Evolutionary conservation across 2,113 vertebrate genomes (phyloP).

Genomic region (Cacatua alba): DNA sequence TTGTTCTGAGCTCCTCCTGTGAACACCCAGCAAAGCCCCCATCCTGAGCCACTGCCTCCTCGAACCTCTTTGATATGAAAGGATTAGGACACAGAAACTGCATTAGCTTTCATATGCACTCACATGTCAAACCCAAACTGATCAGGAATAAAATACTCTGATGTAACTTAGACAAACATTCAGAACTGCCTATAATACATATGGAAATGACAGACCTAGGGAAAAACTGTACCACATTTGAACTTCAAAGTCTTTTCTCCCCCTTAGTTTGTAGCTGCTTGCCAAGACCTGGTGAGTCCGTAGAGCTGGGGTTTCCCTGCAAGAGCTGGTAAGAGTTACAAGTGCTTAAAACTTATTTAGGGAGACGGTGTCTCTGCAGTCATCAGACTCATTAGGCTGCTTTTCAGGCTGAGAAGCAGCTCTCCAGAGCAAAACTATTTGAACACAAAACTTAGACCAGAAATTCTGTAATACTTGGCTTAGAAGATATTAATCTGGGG

Average conservation of each 20-base stretch:
- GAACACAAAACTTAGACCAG: background rate
- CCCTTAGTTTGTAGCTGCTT: background rate
- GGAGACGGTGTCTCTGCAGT: background rate
- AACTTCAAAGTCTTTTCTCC: background rate
- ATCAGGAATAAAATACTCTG: background rate
- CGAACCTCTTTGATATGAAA: background rate
- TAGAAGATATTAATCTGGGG: constrained; percentile 3
- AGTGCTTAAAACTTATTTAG: background rate
- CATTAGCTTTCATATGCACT: background rate
- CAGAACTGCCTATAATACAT: background rate
- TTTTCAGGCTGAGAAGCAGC: background rate
- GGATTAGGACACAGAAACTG: background rate
- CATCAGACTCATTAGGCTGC: background rate
- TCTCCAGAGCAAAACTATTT: background rate
- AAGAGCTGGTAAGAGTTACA: background rate
- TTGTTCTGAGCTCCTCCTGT: background rate
- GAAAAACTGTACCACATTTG: background rate
- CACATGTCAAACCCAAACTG: background rate
- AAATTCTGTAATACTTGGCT: background rate
- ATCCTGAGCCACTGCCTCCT: background rate
- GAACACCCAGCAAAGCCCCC: background rate
- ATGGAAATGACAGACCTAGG: background rate
- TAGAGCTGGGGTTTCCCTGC: background rate
- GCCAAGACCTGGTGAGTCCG: background rate
- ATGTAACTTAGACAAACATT: background rate